Evolutionary conservation across 2,888 invertebrate genomes (phyloP).

Genomic region (Dorcus hopei): DNA sequence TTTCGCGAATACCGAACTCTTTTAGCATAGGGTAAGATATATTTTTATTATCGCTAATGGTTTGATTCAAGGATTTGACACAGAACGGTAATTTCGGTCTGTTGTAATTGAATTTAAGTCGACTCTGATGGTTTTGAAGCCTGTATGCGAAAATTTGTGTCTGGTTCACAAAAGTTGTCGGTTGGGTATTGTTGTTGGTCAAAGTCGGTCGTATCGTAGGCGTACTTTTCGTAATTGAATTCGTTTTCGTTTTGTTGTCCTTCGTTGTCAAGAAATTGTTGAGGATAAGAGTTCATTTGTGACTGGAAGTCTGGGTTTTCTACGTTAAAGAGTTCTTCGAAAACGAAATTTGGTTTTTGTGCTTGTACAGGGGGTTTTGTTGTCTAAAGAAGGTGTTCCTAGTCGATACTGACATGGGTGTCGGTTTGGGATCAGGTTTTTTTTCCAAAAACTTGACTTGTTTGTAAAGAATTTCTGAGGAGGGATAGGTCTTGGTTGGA

Average conservation of each 20-base stretch:
- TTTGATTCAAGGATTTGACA: constrained; percentile 7
- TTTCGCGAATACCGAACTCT: constrained; percentile 6
- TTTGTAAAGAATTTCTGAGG: no score
- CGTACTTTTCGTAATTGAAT: no score
- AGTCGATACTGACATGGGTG: no score
- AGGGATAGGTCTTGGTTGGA: no score
- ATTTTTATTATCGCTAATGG: constrained; percentile 5
- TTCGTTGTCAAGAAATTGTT: no score
- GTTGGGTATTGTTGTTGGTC: neutral
- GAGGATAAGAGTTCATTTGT: no score
- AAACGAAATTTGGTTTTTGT: constrained; percentile 9
- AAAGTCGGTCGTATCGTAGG: neutral
- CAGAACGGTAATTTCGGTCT: constrained; percentile 16
- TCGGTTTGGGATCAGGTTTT: no score
- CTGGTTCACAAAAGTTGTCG: neutral
- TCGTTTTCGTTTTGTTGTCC: no score
- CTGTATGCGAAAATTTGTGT: constrained; percentile 9
- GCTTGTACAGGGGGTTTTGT: neutral
- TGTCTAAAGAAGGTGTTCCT: no score
- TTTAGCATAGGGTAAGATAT: constrained; percentile 5
- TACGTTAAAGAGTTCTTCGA: constrained; percentile 12
- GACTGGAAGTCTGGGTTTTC: neutral
- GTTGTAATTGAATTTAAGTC: constrained; percentile 12
- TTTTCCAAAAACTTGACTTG: no score
- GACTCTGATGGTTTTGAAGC: constrained; percentile 11